Conservation (phyloP, 2,888 invertebrate species). For the Trichopria drosophilae region DNA sequence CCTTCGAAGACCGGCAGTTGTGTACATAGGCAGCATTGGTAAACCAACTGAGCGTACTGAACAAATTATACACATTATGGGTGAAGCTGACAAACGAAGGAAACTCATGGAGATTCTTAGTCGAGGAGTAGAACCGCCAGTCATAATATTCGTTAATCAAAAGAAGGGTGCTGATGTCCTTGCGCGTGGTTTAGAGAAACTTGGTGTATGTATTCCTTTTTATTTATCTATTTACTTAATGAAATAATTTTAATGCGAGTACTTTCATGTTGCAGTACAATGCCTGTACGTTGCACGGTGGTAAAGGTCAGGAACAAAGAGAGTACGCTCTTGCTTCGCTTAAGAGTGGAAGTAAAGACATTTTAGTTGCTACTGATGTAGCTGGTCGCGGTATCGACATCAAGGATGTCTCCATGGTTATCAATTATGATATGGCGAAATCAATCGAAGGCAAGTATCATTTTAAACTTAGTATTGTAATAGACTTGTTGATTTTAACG, state of each 20-base stretch:
- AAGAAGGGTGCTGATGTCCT: constrained; percentile 99
- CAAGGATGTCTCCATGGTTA: constrained; percentile 97
- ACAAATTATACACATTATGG: constrained; percentile 94
- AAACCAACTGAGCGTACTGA: constrained; percentile 97
- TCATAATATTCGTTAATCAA: constrained; percentile 99
- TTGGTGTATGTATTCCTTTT: constrained; percentile 71
- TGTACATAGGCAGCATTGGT: constrained; percentile 95
- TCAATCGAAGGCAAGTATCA: constrained; percentile 78
- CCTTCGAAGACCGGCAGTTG: constrained; percentile 92
- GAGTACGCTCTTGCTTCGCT: constrained; percentile 96
- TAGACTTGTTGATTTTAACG: neutral
- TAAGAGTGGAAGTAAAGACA: constrained; percentile 95
- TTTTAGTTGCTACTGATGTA: constrained; percentile 98
- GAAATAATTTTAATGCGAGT: neutral
- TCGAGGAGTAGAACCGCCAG: constrained; percentile 91
- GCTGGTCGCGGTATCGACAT: constrained; percentile 99
- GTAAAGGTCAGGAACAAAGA: constrained; percentile 99
- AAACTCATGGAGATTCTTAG: constrained; percentile 92
- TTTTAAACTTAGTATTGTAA: neutral
- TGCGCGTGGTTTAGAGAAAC: constrained; percentile 94
- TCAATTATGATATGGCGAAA: constrained; percentile 99
- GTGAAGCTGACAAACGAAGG: constrained; percentile 94
- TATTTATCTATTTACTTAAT: too few species aligned
- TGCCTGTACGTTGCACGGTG: constrained; percentile 97
- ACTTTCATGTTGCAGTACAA: constrained; percentile 69